Evolutionary conservation across 2,888 invertebrate species (phyloP).

Genomic region (Sesamia inferens): DNA sequence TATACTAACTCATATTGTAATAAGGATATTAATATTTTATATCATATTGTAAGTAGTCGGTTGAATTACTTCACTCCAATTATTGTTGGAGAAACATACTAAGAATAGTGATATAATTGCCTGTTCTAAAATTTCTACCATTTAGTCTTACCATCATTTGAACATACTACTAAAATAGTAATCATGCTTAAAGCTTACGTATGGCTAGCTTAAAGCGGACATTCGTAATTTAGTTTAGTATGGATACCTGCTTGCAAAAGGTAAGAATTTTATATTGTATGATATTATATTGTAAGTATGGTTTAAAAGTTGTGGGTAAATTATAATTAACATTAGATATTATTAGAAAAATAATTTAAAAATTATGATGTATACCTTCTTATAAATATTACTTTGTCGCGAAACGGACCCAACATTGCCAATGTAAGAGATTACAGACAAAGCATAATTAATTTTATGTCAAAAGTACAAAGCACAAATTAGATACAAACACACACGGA

Average conservation of each 20-base stretch:
- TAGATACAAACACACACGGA: too few species aligned
- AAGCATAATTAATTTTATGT: too few species aligned
- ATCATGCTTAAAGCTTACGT: conserved; percentile 74
- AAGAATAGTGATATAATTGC: conserved; percentile 32
- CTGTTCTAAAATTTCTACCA: conserved; percentile 38
- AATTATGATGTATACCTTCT: too few species aligned
- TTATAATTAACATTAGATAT: background rate
- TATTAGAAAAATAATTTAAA: background rate
- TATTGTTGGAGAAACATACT: conserved; percentile 9
- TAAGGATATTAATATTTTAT: background rate
- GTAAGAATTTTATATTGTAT: conserved; percentile 67
- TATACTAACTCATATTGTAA: background rate
- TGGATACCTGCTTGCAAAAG: conserved; percentile 65
- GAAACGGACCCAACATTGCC: too few species aligned
- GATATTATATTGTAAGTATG: conserved; percentile 22
- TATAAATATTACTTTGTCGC: too few species aligned
- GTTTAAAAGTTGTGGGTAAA: conserved; percentile 4
- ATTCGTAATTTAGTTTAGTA: conserved; percentile 49
- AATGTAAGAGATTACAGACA: too few species aligned
- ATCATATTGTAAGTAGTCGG: too few species aligned
- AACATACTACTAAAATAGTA: conserved; percentile 72
- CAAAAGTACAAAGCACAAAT: too few species aligned
- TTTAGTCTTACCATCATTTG: conserved; percentile 39
- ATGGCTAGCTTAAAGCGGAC: conserved; percentile 69
- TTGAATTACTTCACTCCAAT: background rate